Base-by-base conservation (phyloP, 1,140 invertebrate species). In the Drosophila quadrilineata region DNA sequence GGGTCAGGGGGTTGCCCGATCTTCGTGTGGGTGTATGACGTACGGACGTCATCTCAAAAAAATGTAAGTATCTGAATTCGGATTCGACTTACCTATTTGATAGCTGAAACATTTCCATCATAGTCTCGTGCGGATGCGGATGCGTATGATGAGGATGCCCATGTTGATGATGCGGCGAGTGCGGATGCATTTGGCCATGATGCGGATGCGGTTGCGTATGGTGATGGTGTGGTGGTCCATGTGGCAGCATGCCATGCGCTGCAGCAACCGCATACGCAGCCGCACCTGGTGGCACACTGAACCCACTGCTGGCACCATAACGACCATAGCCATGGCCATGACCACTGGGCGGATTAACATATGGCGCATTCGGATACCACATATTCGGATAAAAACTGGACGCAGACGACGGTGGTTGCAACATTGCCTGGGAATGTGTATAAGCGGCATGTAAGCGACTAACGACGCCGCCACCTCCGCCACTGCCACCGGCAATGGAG, bases 21-120 rank as follows among this genome's bases (percentile, higher is more conserved):
- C n/a, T n/a, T n/a, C n/a, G n/a, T n/a, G n/a, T n/a, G n/a, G n/a
- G n/a, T n/a, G n/a, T n/a, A n/a, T n/a, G n/a, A n/a, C n/a, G n/a
- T n/a, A n/a, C n/a, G n/a, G n/a, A n/a, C n/a, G n/a, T n/a, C n/a
- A n/a, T n/a, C n/a, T n/a, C n/a, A n/a, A n/a, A n/a, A n/a, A n/a
- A n/a, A n/a, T n/a, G n/a, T n/a, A n/a, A n/a, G n/a, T n/a, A n/a
- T n/a, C n/a, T n/a, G n/a, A n/a, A n/a, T n/a, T n/a, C n/a, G n/a
- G n/a, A n/a, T n/a, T 6, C 3, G 10, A 79, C 87, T 88, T 65
- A 88, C 87, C 82, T 88, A 69, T 88, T 88, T 4, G 87, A 88
- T 9, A 88, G 75, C 64, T 88, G 87, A 16, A 88, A 73, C 87
- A 88, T 88, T 53, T 88, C 87, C 82, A 88, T 77, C 87, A 88